These are phyloP conservation scores for Sphaeridia pumilis DNA, from an alignment of 2,888 invertebrate genomes.

Conservation along the genomic window DNA sequence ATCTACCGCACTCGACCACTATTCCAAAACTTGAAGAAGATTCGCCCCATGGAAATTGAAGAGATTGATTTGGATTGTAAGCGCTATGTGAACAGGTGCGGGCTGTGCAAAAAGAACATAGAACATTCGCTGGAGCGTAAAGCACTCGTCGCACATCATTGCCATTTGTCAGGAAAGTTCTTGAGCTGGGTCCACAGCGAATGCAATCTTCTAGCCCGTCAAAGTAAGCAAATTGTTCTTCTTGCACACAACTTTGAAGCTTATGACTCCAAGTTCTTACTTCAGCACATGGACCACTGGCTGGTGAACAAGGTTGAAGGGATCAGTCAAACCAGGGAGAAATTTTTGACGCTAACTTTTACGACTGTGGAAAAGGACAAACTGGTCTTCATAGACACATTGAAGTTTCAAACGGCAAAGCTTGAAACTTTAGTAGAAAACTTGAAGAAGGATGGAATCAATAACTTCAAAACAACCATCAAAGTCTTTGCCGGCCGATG, in stretches of 20 bases:
- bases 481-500: not conserved
- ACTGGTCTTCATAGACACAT: conserved; percentile 17
- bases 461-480: not conserved
- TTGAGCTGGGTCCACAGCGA: not conserved
- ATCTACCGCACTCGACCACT: not conserved
- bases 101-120: not conserved
- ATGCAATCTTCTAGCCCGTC: not conserved
- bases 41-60: not conserved
- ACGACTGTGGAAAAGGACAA: not conserved
- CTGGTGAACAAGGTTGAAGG: not conserved
- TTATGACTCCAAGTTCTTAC: conserved; percentile 7
- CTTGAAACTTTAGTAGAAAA: conserved; percentile 12
- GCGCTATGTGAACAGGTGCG: not conserved
- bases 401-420: conserved; percentile 11
- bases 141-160: not conserved
- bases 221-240: not conserved
- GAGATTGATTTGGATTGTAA: not conserved
- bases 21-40: not conserved
- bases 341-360: not conserved
- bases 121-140: not conserved
- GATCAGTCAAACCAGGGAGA: not conserved
- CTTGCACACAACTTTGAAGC: not conserved
- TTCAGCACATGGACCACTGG: not conserved
- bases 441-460: not conserved
- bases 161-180: not conserved